Base-by-base conservation (phyloP, 2,113 vertebrate genomes). In the Gallinago jamesoni region DNA sequence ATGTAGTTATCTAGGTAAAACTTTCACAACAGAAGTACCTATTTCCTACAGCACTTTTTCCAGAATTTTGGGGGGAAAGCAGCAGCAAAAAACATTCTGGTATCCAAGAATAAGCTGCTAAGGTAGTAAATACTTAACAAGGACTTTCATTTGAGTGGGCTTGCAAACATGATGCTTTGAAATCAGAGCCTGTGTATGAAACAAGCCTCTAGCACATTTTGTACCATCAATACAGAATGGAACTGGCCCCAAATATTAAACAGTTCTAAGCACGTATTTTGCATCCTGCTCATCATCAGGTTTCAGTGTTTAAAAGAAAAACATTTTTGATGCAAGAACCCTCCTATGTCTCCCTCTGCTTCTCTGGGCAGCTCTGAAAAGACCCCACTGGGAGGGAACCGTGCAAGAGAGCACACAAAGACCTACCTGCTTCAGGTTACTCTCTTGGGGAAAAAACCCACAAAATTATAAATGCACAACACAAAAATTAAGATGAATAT, bases 41-140 rank as follows among this genome's bases (percentile, higher is more conserved):
- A 28, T 68, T 94, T 91, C 63, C 64, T 87, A 33, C 9, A 50
- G 50, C 45, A 48, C 11, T 91, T 90, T 55, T 87, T 30, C 53
- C n/a, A 64, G 27, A 37, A 79, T 66, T 77, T 84, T 66, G 60
- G 76, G 28, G 33, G 17, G 30, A 81, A 92, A 77, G 74, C 17
- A 68, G 33, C 14, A 92, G 31, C 28, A 79, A 91, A 91, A 93
- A 91, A 27, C 1, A 1, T 76, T 73, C 62, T 76, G 50, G 23
- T 78, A 82, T 83, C 67, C 68, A 82, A 53, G 30, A 53, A 93
- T 35, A 91, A 95, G 31, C 23, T 3, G 4, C 48, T 80, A 41
- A 41, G 31, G 50, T 50, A 79, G 69, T 93, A 94, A 94, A 92
- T 94, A 93, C 94, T 95, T 97, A 95, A 94, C 28, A 74, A 86